Evolutionary conservation across 2,797 vertebrate species (phyloP).

Genomic region (Gobionotothen gibberifrons): DNA sequence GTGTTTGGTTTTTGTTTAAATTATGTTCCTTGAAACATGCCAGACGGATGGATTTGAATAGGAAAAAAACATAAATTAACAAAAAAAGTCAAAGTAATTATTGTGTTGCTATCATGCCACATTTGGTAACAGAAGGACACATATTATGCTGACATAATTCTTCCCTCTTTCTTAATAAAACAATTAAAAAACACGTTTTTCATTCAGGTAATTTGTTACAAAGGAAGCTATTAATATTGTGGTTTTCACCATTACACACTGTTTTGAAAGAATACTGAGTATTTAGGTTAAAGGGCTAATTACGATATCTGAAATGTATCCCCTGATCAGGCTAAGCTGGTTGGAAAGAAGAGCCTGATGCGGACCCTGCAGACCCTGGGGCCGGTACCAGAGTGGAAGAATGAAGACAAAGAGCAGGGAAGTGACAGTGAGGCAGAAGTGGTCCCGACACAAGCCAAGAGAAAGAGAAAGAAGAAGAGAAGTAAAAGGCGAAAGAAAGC

Average conservation of each 20-base stretch:
- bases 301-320: background rate
- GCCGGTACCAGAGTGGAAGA: conserved; percentile 78
- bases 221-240: background rate
- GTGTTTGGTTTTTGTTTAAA: background rate
- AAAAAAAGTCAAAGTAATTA: too few species aligned
- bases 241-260: background rate
- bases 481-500: conserved; percentile 69
- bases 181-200: background rate
- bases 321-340: conserved; percentile 57
- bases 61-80: too few species aligned
- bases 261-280: background rate
- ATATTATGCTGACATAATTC: too few species aligned
- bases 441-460: conserved; percentile 48
- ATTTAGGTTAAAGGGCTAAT: background rate
- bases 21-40: too few species aligned
- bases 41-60: too few species aligned
- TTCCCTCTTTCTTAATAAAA: too few species aligned
- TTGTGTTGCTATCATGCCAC: background rate
- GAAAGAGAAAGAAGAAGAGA: conserved; percentile 79
- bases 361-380: conserved; percentile 82
- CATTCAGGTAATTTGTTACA: background rate
- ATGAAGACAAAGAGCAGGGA: conserved; percentile 34
- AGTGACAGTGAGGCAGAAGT: conserved; percentile 77
- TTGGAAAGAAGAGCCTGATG: conserved; percentile 82
- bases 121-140: background rate